Evolutionary conservation across 2,888 invertebrate genomes (phyloP), one percentile per base, ranked within the genome.

Genomic region (Caradrina kadenii): DNA sequence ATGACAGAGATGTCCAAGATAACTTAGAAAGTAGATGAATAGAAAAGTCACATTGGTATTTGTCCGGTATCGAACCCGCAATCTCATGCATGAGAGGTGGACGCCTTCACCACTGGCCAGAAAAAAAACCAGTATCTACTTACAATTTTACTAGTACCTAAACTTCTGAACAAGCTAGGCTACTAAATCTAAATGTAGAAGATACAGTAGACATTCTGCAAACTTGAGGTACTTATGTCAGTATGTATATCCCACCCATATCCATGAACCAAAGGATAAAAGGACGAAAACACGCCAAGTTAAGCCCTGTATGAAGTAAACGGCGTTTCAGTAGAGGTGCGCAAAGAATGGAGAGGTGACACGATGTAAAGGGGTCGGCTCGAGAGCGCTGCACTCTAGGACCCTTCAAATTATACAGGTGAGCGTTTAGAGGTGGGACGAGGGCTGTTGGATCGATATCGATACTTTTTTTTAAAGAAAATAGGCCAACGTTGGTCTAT

Each of bases 391-490:
- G 85, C 82, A 86, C 82, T 89, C 83, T 73, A 93, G 93, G 76
- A 87, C 90, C 81, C 93, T 93, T 91, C 86, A 89, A 89, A 92
- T 92, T 92, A 92, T 93, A 91, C 93, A 93, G 93, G 93, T 93
- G 93, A 90, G 85, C 81, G 67, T 52, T 42, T 84, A 88, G 87
- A 55, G 86, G 2, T 74, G 88, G 58, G 70, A 17, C 22, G 84
- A 45, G 79, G 22, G 64, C 82, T 52, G 65, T 7, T 21, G 62
- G 5, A 59, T 48, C 55, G 59, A 48, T 78, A 45, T 80, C 80
- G 83, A 83, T 84, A 62, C 17, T 56, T 61, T 71, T 13, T 17
- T 17, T 45, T 39, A 39, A 39, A 13, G 39, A 39, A 8, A 11
- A 39, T 35, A 11, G 39, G 39, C 11, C 39, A 39, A 13, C 39